Percentiles rank a stretch among this genome's conserved stretches.
Evolutionary conservation across 1,140 invertebrate genomes (phyloP).

Genomic region (Cyrtorhinus lividipennis): DNA sequence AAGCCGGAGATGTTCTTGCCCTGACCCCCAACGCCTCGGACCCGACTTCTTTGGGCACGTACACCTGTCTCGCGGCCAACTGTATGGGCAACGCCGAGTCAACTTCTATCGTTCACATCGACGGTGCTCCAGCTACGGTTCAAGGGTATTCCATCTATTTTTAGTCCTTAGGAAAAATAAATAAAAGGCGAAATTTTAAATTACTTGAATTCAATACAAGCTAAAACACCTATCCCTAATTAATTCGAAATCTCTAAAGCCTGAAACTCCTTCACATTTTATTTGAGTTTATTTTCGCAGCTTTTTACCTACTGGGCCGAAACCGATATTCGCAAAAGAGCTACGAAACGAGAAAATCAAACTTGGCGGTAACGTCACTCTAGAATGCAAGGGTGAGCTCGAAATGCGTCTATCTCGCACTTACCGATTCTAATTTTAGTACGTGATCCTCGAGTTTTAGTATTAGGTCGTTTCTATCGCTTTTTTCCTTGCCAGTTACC

Average conservation of each 20-base stretch:
- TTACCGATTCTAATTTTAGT: not conserved
- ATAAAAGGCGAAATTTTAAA: not conserved
- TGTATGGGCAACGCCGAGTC: constrained; percentile 69
- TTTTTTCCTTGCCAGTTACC: no score
- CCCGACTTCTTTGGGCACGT: constrained; percentile 66
- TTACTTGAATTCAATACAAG: not conserved
- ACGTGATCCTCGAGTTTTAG: not conserved
- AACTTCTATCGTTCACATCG: constrained; percentile 57
- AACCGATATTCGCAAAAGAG: constrained; percentile 57
- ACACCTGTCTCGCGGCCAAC: constrained; percentile 72
- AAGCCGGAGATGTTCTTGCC: constrained; percentile 74
- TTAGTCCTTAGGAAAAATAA: not conserved
- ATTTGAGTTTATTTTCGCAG: constrained; percentile 16
- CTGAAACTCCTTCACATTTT: not conserved
- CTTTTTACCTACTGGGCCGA: constrained; percentile 39
- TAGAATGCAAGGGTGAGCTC: constrained; percentile 52
- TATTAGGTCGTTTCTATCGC: constrained; percentile 20
- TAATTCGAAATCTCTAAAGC: not conserved
- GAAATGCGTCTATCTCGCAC: not conserved
- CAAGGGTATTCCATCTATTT: not conserved
- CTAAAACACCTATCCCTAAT: not conserved
- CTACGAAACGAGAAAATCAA: constrained; percentile 53
- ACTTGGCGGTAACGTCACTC: constrained; percentile 53
- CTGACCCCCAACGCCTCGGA: constrained; percentile 63
- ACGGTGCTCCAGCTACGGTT: not conserved